A percentile compares a stretch with the other conserved stretches of the same genome.
These are phyloP conservation scores for honey bee (Apis mellifera) DNA, from an alignment of 1,140 invertebrate genomes.

Conservation along the genomic window DNA sequence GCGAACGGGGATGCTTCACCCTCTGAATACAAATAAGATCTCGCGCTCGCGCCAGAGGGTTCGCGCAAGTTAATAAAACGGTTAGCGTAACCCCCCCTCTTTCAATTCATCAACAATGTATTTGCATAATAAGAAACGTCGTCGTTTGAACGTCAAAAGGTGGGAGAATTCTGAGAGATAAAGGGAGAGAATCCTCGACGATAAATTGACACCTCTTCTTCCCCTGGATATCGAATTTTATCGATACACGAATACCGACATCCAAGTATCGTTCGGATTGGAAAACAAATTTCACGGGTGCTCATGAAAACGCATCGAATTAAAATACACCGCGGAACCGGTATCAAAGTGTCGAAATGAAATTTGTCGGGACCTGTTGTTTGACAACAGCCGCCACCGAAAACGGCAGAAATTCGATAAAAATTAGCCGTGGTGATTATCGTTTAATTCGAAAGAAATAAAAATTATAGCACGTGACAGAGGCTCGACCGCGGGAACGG, in stretches of 20 bases:
- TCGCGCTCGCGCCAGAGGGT: constrained; percentile 36
- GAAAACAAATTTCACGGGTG: constrained; percentile 49
- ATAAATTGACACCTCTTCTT: constrained; percentile 28
- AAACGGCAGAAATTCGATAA: constrained; percentile 18
- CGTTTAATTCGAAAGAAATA: not conserved
- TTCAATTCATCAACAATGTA: constrained; percentile 50
- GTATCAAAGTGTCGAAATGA: constrained; percentile 5
- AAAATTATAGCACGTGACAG: not conserved
- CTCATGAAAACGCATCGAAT: constrained; percentile 39
- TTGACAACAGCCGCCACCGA: not conserved
- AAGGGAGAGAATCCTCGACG: not conserved
- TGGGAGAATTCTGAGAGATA: no score
- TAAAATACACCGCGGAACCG: constrained; percentile 31
- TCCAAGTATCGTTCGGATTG: not conserved
- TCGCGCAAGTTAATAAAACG: constrained; percentile 56
- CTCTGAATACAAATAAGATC: constrained; percentile 67
- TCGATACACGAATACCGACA: no score
- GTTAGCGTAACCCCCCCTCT: constrained; percentile 35
- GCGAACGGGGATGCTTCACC: constrained; percentile 11
- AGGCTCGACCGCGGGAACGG: not conserved
- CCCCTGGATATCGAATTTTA: constrained; percentile 25
- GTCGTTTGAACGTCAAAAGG: not conserved
- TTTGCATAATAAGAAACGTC: constrained; percentile 44
- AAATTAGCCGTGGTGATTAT: constrained; percentile 31
- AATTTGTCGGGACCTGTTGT: constrained; percentile 19